Evolutionary conservation across 1,140 invertebrate species (phyloP).

Genomic region (Drosophila rufa): DNA sequence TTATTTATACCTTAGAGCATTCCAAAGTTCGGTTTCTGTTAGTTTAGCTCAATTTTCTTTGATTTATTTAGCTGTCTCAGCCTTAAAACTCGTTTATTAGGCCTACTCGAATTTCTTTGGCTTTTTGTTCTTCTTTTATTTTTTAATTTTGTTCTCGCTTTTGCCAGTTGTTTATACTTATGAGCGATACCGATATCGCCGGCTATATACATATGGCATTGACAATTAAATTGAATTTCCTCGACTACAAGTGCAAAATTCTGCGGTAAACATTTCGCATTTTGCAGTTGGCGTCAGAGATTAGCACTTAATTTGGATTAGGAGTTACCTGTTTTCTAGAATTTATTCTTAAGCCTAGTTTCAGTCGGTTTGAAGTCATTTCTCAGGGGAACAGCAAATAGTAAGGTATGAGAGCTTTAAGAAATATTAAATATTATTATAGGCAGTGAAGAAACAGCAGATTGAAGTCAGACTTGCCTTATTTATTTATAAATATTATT

Average conservation of each 20-base stretch:
- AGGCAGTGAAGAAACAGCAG: neutral
- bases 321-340: neutral
- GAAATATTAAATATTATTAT: no score
- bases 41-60: neutral
- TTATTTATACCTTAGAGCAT: neutral
- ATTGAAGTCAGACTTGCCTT: no score
- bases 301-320: slow-evolving; percentile 10
- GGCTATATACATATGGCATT: slow-evolving; percentile 26
- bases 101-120: slow-evolving; percentile 48
- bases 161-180: neutral
- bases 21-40: neutral
- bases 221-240: slow-evolving; percentile 24
- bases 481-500: no score
- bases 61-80: slow-evolving; percentile 8
- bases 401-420: no score
- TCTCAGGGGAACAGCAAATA: no score
- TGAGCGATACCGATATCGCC: neutral
- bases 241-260: neutral
- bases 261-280: slow-evolving; percentile 12
- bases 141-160: neutral
- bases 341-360: no score
- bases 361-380: no score
- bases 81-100: slow-evolving; percentile 47
- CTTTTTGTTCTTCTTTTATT: slow-evolving; percentile 1
- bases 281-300: slow-evolving; percentile 12